Conservation (phyloP, 1,140 invertebrate species). For the Phocides pigmalion region DNA sequence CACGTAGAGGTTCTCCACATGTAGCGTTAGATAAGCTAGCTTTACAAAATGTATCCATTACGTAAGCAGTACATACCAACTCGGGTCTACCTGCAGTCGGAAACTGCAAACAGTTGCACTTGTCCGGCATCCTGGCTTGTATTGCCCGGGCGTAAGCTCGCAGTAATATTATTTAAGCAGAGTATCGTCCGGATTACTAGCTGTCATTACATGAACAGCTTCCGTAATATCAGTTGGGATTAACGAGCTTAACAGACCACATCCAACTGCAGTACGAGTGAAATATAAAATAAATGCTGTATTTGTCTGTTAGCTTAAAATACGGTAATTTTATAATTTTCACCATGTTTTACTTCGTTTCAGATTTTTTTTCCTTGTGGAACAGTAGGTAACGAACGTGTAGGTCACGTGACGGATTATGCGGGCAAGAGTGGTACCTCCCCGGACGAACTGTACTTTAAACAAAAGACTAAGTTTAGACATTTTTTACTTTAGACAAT, state of each 20-base stretch:
- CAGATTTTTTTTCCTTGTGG: too few species aligned
- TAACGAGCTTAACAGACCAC: not conserved
- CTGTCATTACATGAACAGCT: constrained; percentile 16
- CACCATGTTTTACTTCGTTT: too few species aligned
- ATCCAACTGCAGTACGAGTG: not conserved
- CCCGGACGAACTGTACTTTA: too few species aligned
- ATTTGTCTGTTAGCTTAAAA: not conserved
- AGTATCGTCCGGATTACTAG: constrained; percentile 13
- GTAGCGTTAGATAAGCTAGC: not conserved
- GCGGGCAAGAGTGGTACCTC: too few species aligned
- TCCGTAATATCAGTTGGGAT: not conserved
- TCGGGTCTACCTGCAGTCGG: constrained; percentile 1
- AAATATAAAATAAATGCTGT: not conserved
- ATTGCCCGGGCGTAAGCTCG: not conserved
- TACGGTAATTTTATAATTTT: too few species aligned
- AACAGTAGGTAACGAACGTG: too few species aligned
- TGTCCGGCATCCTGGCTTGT: not conserved
- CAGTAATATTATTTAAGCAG: constrained; percentile 11
- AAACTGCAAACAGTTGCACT: not conserved
- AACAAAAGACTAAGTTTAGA: too few species aligned
- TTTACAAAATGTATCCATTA: not conserved
- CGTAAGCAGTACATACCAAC: not conserved
- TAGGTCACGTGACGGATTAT: too few species aligned
- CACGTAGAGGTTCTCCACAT: too few species aligned
- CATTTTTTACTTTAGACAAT: too few species aligned